Base-by-base conservation (phyloP, 2,113 vertebrate species). In the Eolophus roseicapilla region DNA sequence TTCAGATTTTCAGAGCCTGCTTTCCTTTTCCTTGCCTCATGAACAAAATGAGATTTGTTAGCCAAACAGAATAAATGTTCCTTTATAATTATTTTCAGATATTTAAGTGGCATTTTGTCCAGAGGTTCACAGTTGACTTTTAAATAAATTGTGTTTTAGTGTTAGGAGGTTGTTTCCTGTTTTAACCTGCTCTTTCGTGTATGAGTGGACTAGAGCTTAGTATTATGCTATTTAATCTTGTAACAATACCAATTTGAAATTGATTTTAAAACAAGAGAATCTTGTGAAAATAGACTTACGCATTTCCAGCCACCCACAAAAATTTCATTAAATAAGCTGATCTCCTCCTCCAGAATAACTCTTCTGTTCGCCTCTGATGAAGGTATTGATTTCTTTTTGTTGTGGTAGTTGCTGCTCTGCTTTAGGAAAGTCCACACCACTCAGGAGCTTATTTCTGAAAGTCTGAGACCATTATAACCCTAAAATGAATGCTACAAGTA, bases 361-460 rank as follows among this genome's bases (percentile, higher is more conserved):
- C 8, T 64, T n/a, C 10, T 2, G 2, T 68, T 94, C 18, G 62
- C 39, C 21, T 64, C 23, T 29, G 31, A 35, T 17, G 5, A 85
- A 77, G 10, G 8, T 59, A 35, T 15, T 0, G 0, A 20, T 35
- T 69, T 63, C 5, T 16, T 25, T 27, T 44, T 13, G 17, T 24
- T 43, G 20, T 52, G 27, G 35, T 62, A 20, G 13, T 70, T 68
- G 7, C 8, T 80, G 2, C 74, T 68, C 27, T 84, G 59, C 33
- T 18, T 71, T 73, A 78, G 37, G 67, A 37, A 84, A 50, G 6
- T 68, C 13, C 9, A 11, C 65, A 33, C 35, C 5, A 14, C 23
- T 53, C 74, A 46, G 37, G 81, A 73, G 16, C n/a, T n/a, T 82
- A 64, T 11, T 17, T 74, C 17, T 78, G 35, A 14, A 41, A 63